Conservation (phyloP, 2,888 invertebrate genomes). For the Dusona sp. region DNA sequence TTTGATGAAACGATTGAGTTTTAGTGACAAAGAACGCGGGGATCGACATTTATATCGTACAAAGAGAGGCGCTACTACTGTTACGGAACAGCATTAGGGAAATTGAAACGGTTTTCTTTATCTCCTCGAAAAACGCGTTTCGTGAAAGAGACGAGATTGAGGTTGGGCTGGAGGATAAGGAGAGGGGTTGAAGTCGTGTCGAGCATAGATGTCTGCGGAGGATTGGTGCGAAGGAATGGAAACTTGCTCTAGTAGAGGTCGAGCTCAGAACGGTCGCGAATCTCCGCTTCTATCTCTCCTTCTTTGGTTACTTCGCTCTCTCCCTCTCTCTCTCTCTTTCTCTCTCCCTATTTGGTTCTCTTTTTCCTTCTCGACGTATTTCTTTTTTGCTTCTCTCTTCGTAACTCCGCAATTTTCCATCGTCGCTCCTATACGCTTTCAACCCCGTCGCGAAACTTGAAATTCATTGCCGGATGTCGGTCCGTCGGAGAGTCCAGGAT, state of each 20-base stretch:
- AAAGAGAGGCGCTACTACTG: constrained; percentile 23
- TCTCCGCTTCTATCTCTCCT: constrained; percentile 56
- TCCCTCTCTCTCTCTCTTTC: constrained; percentile 27
- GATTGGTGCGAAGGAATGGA: constrained; percentile 45
- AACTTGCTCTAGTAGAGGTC: constrained; percentile 61
- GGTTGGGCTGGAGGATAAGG: constrained; percentile 42
- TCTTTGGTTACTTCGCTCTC: constrained; percentile 39
- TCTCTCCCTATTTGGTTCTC: constrained; percentile 8
- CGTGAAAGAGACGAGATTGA: constrained; percentile 51
- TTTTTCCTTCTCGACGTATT: constrained; percentile 29
- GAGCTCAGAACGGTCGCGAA: constrained; percentile 60
- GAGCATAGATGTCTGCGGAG: constrained; percentile 56
- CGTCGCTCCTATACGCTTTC: constrained; percentile 52
- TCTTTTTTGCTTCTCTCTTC: constrained; percentile 42
- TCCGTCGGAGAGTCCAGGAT: constrained; percentile 51
- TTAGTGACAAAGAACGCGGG: constrained; percentile 25
- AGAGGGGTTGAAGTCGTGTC: constrained; percentile 58
- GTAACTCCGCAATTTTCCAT: constrained; percentile 49
- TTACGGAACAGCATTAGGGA: constrained; percentile 80
- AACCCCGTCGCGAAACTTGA: constrained; percentile 67
- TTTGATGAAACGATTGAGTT: constrained; percentile 41
- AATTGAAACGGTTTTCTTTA: constrained; percentile 83
- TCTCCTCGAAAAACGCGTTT: constrained; percentile 70
- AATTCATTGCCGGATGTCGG: constrained; percentile 70
- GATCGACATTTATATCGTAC: constrained; percentile 26